These are phyloP conservation scores for Numida meleagris DNA, from an alignment of 2,113 vertebrate species.

Conservation along the genomic window DNA sequence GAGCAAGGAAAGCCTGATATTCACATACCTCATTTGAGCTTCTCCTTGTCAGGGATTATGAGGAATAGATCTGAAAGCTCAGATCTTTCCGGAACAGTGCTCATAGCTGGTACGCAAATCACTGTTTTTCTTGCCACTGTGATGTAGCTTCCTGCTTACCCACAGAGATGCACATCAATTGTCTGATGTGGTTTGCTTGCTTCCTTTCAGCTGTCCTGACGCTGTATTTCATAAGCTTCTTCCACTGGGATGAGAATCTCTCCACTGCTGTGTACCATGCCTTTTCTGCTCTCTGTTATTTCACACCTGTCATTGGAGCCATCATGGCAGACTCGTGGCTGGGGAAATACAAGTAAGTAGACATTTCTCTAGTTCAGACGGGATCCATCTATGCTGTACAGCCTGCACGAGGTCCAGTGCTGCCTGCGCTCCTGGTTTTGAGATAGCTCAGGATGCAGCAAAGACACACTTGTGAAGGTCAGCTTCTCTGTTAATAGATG, in stretches of 20 bases:
- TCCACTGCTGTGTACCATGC: slow-evolving; percentile 96
- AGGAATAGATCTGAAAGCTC: background rate
- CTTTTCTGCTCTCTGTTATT: slow-evolving; percentile 93
- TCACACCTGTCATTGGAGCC: slow-evolving; percentile 94
- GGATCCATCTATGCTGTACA: background rate
- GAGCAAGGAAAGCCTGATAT: background rate
- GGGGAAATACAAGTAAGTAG: slow-evolving; percentile 93
- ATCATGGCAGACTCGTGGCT: slow-evolving; percentile 96
- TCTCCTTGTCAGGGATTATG: background rate
- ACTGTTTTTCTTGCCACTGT: background rate
- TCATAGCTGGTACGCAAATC: background rate
- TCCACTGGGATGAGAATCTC: slow-evolving; percentile 90
- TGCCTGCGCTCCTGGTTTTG: background rate
- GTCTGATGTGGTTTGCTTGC: slow-evolving; percentile 20
- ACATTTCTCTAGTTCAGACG: background rate
- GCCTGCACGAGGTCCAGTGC: background rate
- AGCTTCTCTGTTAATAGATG: background rate
- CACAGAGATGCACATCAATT: background rate
- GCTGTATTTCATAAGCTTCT: slow-evolving; percentile 92
- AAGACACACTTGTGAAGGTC: background rate
- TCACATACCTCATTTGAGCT: background rate
- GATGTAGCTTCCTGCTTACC: background rate
- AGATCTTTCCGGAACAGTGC: background rate
- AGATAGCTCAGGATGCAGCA: background rate
- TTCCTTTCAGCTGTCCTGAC: slow-evolving; percentile 88